phyloP scores from a whole-genome alignment of 2,888 invertebrate species.

The Habrosyne pyritoides region DNA sequence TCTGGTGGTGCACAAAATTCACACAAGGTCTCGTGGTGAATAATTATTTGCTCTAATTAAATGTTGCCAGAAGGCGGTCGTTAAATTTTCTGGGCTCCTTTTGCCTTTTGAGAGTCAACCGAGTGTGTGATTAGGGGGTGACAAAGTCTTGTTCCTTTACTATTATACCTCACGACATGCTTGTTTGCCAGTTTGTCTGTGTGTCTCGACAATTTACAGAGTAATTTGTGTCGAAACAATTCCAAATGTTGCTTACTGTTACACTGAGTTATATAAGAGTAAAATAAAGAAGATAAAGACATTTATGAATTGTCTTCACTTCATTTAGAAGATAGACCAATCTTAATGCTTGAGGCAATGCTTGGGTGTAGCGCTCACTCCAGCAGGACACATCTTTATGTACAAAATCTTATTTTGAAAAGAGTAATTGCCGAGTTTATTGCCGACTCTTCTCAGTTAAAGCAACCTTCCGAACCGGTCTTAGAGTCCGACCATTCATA shows the following conservation, averaged over 20 bases:
- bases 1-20: not conserved
- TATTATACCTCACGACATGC: slow-evolving; percentile 19
- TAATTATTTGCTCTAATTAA: slow-evolving; percentile 68
- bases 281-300: not conserved
- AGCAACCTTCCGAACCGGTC: too few species aligned
- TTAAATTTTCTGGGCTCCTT: slow-evolving; percentile 50
- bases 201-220: slow-evolving; percentile 27
- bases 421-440: too few species aligned
- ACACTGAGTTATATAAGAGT: not conserved
- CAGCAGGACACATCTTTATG: too few species aligned
- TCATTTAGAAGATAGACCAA: too few species aligned
- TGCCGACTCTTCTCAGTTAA: too few species aligned
- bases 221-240: slow-evolving; percentile 18
- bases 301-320: not conserved
- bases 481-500: too few species aligned
- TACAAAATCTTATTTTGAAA: too few species aligned
- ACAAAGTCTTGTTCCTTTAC: slow-evolving; percentile 44
- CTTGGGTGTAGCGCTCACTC: too few species aligned
- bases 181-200: slow-evolving; percentile 42
- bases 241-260: slow-evolving; percentile 30
- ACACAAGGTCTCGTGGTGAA: slow-evolving; percentile 25
- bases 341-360: too few species aligned
- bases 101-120: slow-evolving; percentile 60
- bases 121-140: slow-evolving; percentile 70
- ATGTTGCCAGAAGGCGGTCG: slow-evolving; percentile 43